Percentiles rank a stretch among this genome's conserved stretches.
These are phyloP conservation scores for Threskiornis aethiopicus DNA, from an alignment of 2,797 vertebrate species.

Conservation along the genomic window DNA sequence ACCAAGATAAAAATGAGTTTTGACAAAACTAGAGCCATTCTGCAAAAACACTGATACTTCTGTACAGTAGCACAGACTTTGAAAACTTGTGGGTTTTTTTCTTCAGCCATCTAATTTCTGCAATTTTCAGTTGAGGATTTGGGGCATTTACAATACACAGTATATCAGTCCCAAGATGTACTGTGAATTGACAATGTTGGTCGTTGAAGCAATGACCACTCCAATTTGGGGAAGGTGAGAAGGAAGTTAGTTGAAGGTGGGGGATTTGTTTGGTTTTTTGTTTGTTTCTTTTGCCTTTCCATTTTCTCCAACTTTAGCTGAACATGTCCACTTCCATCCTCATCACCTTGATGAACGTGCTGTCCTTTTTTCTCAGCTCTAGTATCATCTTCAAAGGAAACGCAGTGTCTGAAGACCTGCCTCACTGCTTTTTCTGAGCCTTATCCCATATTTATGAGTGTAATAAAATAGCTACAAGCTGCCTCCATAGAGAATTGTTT, in stretches of 20 bases:
- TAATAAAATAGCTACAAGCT: not conserved
- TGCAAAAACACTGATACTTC: not conserved
- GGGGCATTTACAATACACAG: not conserved
- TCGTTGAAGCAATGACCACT: not conserved
- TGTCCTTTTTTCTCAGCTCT: not conserved
- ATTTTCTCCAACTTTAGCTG: not conserved
- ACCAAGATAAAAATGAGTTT: not conserved
- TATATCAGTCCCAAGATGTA: not conserved
- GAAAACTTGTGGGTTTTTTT: not conserved
- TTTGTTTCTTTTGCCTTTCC: not conserved
- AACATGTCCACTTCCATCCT: not conserved
- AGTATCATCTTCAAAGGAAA: not conserved
- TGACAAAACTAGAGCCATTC: not conserved
- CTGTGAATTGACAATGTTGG: not conserved
- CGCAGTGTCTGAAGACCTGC: not conserved
- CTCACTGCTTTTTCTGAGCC: not conserved
- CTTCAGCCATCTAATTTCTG: not conserved
- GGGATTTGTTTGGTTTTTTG: not conserved
- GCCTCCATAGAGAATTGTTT: not conserved
- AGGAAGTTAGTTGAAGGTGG: conserved; percentile 28
- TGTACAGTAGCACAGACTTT: not conserved
- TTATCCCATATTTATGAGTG: not conserved
- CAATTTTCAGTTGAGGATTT: not conserved
- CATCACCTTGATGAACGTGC: not conserved
- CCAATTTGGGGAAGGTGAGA: not conserved